phyloP scores from a whole-genome alignment of 2,113 vertebrate genomes.

The Saguinus midas region DNA sequence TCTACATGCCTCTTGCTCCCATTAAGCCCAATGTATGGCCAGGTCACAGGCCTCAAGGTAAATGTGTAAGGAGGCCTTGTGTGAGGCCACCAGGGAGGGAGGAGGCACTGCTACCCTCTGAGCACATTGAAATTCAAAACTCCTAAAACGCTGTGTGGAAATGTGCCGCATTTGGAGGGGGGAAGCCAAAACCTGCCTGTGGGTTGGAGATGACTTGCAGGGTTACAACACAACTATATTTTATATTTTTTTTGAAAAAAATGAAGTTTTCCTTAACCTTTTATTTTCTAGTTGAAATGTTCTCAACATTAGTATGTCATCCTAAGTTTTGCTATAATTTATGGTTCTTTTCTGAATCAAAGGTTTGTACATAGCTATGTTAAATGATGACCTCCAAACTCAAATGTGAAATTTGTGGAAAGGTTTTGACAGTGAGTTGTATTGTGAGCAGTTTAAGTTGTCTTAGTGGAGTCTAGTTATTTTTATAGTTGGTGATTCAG shows the following conservation, averaged over 20 bases:
- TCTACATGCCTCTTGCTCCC: neutral
- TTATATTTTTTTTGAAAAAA: neutral
- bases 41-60: neutral
- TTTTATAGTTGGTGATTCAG: neutral
- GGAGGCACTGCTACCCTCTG: neutral
- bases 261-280: neutral
- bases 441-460: neutral
- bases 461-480: neutral
- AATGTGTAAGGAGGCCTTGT: neutral
- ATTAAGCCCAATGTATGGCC: neutral
- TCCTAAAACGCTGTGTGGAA: neutral
- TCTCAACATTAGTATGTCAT: neutral
- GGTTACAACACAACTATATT: neutral
- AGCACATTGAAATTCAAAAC: neutral
- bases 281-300: neutral
- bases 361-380: neutral
- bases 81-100: neutral
- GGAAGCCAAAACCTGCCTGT: too few relatives aligned
- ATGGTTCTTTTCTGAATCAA: constrained; percentile 4
- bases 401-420: neutral
- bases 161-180: neutral
- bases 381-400: neutral
- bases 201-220: neutral
- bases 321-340: neutral
- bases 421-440: neutral